phyloP scores from a whole-genome alignment of 2,888 invertebrate species.

The Agrotis ipsilon region DNA sequence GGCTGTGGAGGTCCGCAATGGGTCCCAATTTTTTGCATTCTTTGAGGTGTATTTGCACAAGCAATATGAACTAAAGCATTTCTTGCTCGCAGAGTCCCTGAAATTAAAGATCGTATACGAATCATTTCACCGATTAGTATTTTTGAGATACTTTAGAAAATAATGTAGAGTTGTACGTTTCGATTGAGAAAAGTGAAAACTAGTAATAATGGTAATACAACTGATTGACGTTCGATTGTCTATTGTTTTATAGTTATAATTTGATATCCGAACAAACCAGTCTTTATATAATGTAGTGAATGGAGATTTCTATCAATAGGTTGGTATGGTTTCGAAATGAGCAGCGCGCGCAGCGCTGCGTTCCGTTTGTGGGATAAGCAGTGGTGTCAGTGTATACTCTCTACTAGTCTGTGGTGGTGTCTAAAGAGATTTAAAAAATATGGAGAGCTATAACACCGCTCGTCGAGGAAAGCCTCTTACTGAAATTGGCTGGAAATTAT shows the following conservation, averaged over 20 bases:
- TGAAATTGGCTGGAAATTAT: no score
- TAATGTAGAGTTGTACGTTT: neutral
- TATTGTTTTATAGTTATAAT: slow-evolving; percentile 22
- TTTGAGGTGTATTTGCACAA: slow-evolving; percentile 53
- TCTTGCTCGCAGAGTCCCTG: slow-evolving; percentile 59
- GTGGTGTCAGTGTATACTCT: no score
- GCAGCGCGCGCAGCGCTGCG: no score
- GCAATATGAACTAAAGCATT: slow-evolving; percentile 54
- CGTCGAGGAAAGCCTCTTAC: no score
- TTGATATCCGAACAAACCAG: neutral
- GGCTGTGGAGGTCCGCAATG: slow-evolving; percentile 76
- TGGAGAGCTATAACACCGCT: no score
- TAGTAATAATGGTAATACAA: neutral
- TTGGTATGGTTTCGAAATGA: no score
- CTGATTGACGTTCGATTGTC: slow-evolving; percentile 13
- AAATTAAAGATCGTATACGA: slow-evolving; percentile 62
- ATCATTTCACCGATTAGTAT: slow-evolving; percentile 28
- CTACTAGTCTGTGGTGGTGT: no score
- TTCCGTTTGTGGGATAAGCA: no score
- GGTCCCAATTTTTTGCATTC: slow-evolving; percentile 55
- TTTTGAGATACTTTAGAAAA: slow-evolving; percentile 1
- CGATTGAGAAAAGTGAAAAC: slow-evolving; percentile 12
- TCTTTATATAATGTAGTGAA: neutral
- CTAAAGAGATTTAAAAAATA: no score
- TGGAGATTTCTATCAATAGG: no score